Evolutionary conservation across 2,113 vertebrate species (phyloP).

Genomic region (Alaudala cheleensis): DNA sequence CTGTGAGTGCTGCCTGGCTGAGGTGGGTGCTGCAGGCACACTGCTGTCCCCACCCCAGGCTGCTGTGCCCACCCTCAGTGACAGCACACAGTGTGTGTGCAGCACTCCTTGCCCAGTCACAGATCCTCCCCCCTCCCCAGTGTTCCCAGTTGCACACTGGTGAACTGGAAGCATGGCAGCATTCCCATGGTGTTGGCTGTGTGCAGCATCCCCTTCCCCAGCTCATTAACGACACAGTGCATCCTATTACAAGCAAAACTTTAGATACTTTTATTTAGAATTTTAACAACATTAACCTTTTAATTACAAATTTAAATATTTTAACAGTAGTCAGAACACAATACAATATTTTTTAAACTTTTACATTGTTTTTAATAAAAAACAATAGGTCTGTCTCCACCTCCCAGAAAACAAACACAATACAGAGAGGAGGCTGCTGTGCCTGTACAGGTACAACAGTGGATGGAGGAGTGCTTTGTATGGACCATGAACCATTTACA

Average conservation of each 20-base stretch:
- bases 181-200: not conserved
- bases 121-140: not conserved
- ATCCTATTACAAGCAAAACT: constrained; percentile 71
- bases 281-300: constrained; percentile 72
- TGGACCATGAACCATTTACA: constrained; percentile 62
- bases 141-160: not conserved
- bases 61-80: not conserved
- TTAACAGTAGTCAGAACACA: constrained; percentile 71
- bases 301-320: constrained; percentile 72
- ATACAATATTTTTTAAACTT: constrained; percentile 63
- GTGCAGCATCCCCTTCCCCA: constrained; percentile 40
- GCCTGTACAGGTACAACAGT: constrained; percentile 45
- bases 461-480: constrained; percentile 47
- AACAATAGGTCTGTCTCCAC: constrained; percentile 63
- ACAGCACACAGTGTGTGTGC: not conserved
- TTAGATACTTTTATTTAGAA: constrained; percentile 72
- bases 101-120: not conserved
- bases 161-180: not conserved
- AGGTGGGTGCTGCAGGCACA: not conserved
- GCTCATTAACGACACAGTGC: constrained; percentile 65
- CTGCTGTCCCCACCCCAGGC: not conserved
- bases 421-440: constrained; percentile 61
- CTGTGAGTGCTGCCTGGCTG: not conserved
- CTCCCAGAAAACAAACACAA: constrained; percentile 58
- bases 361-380: constrained; percentile 62